These are phyloP conservation scores for Drosophila cardini DNA, from an alignment of 1,140 invertebrate species.

Conservation along the genomic window DNA sequence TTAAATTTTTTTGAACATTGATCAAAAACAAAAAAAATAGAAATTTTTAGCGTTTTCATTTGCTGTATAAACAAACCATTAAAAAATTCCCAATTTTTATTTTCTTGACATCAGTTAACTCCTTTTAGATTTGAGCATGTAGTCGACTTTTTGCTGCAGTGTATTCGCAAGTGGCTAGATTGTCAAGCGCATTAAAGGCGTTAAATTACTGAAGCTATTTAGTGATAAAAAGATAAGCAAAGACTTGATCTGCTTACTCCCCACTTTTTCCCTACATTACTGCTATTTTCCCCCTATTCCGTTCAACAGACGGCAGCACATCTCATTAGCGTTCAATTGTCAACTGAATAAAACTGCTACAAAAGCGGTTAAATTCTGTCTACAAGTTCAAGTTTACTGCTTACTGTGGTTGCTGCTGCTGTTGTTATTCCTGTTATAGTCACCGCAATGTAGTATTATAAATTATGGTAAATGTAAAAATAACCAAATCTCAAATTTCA, in stretches of 20 bases:
- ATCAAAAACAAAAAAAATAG: no score
- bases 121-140: not conserved
- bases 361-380: constrained; percentile 18
- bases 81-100: no score
- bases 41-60: no score
- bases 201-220: constrained; percentile 32
- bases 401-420: not conserved
- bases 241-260: constrained; percentile 16
- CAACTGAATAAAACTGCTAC: constrained; percentile 35
- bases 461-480: constrained; percentile 40
- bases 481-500: constrained; percentile 41
- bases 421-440: not conserved
- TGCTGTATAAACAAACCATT: no score
- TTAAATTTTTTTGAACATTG: no score
- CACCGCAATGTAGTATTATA: constrained; percentile 39
- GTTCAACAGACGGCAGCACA: constrained; percentile 8
- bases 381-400: constrained; percentile 39
- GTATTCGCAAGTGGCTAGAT: not conserved
- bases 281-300: not conserved
- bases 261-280: not conserved
- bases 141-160: not conserved
- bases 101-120: no score
- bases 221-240: constrained; percentile 48
- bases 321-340: constrained; percentile 58
- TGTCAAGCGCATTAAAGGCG: constrained; percentile 12